These are phyloP conservation scores for Pseudopipra pipra DNA, from an alignment of 2,113 vertebrate genomes.

Conservation along the genomic window DNA sequence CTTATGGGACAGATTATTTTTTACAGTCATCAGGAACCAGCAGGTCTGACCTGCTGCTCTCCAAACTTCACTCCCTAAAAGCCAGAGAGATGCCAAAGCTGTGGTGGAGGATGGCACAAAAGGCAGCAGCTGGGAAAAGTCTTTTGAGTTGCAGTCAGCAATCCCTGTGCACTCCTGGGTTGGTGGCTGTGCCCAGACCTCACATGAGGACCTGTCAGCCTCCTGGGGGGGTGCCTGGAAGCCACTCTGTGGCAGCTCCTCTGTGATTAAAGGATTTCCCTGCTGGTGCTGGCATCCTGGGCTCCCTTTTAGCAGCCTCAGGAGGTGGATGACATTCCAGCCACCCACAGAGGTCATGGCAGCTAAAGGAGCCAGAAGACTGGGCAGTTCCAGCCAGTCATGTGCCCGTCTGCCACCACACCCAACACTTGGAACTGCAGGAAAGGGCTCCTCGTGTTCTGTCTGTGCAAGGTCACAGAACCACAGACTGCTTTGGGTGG, in stretches of 20 bases:
- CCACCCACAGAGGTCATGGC: slow-evolving; percentile 54
- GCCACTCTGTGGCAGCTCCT: neutral
- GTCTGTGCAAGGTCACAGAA: neutral
- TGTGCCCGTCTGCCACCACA: slow-evolving; percentile 7
- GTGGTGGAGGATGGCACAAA: neutral
- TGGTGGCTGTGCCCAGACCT: neutral
- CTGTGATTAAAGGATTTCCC: slow-evolving; percentile 19
- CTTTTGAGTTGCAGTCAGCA: neutral
- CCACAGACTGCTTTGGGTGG: neutral
- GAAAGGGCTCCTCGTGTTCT: neutral
- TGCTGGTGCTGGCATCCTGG: neutral
- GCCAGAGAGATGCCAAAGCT: neutral
- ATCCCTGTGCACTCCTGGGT: neutral
- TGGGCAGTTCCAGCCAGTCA: neutral
- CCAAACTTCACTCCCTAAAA: neutral
- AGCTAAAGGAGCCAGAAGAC: slow-evolving; percentile 56
- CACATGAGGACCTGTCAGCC: neutral
- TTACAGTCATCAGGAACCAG: neutral
- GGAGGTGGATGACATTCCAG: slow-evolving; percentile 69
- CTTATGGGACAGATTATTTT: too few species aligned
- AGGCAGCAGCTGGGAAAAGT: neutral
- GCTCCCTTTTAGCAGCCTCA: slow-evolving; percentile 30
- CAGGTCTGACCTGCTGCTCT: neutral
- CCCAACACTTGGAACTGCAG: slow-evolving; percentile 23
- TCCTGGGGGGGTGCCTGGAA: neutral